These are phyloP conservation scores for Aphis craccivora DNA, from an alignment of 1,140 invertebrate species.

Conservation along the genomic window DNA sequence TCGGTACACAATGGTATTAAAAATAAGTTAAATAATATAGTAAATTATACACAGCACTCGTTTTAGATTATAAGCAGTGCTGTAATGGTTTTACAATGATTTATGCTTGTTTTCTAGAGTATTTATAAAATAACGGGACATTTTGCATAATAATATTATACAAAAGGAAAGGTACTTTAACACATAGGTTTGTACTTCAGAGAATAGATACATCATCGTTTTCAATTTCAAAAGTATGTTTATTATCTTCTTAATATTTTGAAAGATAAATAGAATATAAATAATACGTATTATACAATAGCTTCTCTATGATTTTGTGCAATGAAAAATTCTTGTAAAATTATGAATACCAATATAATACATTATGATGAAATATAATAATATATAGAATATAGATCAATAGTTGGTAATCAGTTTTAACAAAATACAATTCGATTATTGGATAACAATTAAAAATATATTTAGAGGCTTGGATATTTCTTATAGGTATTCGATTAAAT, in stretches of 20 bases:
- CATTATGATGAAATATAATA: background rate
- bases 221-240: background rate
- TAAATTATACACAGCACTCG: background rate
- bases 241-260: background rate
- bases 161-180: background rate
- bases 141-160: background rate
- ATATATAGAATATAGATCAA: no score
- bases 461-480: no score
- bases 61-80: background rate
- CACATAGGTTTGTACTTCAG: background rate
- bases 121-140: background rate
- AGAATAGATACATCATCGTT: background rate
- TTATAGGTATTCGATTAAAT: background rate
- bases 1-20: background rate
- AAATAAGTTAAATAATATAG: conserved; percentile 8
- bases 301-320: no score
- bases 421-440: background rate
- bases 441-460: background rate
- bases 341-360: background rate
- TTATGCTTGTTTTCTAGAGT: background rate
- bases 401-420: background rate
- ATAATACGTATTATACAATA: background rate
- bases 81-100: background rate
- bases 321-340: background rate
- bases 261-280: background rate